Evolutionary conservation across 2,113 vertebrate genomes (phyloP).

Genomic region (Notarius lentiginosus): DNA sequence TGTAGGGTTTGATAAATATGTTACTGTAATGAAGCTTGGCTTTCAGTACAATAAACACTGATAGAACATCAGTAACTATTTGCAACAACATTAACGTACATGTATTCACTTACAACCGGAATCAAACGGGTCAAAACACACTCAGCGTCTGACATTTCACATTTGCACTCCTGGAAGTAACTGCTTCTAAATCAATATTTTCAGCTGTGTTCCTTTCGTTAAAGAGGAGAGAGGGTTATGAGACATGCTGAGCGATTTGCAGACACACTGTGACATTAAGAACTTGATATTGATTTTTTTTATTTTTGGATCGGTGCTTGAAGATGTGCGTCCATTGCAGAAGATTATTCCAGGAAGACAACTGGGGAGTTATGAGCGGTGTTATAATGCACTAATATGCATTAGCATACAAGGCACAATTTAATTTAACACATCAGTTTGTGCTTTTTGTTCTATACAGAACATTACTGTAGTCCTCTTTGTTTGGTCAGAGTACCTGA

Average conservation of each 20-base stretch:
- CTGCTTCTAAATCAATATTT: conserved; percentile 1
- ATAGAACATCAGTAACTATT: background rate
- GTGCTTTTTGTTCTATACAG: background rate
- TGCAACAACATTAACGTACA: too few species aligned
- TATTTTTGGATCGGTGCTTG: background rate
- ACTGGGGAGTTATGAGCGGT: background rate
- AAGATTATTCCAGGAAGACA: background rate
- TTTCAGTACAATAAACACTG: background rate
- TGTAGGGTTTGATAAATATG: background rate
- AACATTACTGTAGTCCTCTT: conserved; percentile 14
- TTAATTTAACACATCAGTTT: background rate
- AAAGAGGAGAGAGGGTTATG: background rate
- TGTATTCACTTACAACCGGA: background rate
- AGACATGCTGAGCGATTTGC: background rate
- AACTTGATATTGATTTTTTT: background rate
- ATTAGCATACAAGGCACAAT: too few species aligned
- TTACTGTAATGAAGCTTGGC: background rate
- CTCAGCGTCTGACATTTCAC: background rate
- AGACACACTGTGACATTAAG: background rate
- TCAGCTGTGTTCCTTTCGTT: background rate
- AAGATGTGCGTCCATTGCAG: background rate
- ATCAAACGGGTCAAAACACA: background rate
- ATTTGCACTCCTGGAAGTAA: background rate
- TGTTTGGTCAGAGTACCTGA: background rate
- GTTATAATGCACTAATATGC: background rate